These are phyloP conservation scores for Ancistrus triradiatus DNA, from an alignment of 2,113 vertebrate species.

Conservation along the genomic window DNA sequence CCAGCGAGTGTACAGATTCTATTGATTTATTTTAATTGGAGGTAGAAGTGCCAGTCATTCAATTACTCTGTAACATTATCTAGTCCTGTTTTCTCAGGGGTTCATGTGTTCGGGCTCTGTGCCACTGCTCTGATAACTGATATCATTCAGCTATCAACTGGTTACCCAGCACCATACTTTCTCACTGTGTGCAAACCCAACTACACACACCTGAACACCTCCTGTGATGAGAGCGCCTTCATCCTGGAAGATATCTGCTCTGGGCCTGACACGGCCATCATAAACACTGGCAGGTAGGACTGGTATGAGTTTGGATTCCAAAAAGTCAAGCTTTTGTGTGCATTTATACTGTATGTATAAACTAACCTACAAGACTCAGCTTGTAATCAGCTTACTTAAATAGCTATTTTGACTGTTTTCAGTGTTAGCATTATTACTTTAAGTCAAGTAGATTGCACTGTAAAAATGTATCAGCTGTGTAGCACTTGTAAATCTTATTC, in stretches of 20 bases:
- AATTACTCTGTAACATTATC: background rate
- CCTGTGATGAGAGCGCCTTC: constrained; percentile 91
- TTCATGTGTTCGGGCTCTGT: constrained; percentile 93
- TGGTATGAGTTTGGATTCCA: background rate
- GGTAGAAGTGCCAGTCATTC: background rate
- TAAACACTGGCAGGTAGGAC: constrained; percentile 89
- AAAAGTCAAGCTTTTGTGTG: too few species aligned
- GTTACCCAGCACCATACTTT: constrained; percentile 93
- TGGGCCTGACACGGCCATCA: constrained; percentile 79
- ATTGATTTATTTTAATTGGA: background rate
- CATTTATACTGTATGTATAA: too few species aligned
- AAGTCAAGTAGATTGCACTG: too few species aligned
- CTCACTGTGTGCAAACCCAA: constrained; percentile 97
- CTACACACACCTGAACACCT: constrained; percentile 87
- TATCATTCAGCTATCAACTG: constrained; percentile 93
- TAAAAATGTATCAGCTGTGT: too few species aligned
- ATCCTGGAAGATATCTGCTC: constrained; percentile 94
- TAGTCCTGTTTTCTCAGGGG: constrained; percentile 67
- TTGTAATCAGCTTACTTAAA: too few species aligned
- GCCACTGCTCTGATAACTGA: constrained; percentile 94
- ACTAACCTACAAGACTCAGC: too few species aligned
- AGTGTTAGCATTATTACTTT: too few species aligned
- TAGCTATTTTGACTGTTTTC: too few species aligned
- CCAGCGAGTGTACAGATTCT: background rate
- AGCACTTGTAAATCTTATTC: too few species aligned